A percentile compares a stretch with the other conserved stretches of the same genome.
These are phyloP conservation scores for Nineta flava DNA, from an alignment of 2,888 invertebrate genomes.

Conservation along the genomic window DNA sequence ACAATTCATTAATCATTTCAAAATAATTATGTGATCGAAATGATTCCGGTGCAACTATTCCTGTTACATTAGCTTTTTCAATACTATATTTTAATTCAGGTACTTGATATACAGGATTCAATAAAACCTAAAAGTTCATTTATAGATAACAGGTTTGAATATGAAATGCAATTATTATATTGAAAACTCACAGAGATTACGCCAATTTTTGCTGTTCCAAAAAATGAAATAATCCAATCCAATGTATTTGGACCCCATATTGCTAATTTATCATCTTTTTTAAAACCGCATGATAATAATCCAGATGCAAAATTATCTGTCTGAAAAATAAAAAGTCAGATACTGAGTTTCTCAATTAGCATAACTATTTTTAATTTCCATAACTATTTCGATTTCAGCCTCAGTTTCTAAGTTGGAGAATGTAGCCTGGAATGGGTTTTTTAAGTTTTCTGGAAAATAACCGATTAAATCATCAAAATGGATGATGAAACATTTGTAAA, in stretches of 20 bases:
- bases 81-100: slow-evolving; percentile 56
- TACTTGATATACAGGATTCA: slow-evolving; percentile 60
- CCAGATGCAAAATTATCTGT: slow-evolving; percentile 58
- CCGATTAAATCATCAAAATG: no score
- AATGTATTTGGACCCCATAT: slow-evolving; percentile 64
- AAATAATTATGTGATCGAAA: slow-evolving; percentile 53
- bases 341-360: no score
- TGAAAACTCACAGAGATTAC: slow-evolving; percentile 41
- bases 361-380: no score
- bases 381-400: no score
- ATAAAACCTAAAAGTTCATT: slow-evolving; percentile 40
- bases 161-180: no score
- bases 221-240: slow-evolving; percentile 58
- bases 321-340: slow-evolving; percentile 22
- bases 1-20: slow-evolving; percentile 37
- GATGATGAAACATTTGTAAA: no score
- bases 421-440: no score
- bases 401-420: no score
- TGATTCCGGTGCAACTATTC: slow-evolving; percentile 43
- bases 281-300: slow-evolving; percentile 46
- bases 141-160: no score
- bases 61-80: slow-evolving; percentile 50
- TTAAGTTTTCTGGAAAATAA: no score
- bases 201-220: slow-evolving; percentile 57
- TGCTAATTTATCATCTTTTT: slow-evolving; percentile 57